Conservation (phyloP, 30 jellyfish, hydroid and myxozoan genomes). For the Pelagia noctiluca region DNA sequence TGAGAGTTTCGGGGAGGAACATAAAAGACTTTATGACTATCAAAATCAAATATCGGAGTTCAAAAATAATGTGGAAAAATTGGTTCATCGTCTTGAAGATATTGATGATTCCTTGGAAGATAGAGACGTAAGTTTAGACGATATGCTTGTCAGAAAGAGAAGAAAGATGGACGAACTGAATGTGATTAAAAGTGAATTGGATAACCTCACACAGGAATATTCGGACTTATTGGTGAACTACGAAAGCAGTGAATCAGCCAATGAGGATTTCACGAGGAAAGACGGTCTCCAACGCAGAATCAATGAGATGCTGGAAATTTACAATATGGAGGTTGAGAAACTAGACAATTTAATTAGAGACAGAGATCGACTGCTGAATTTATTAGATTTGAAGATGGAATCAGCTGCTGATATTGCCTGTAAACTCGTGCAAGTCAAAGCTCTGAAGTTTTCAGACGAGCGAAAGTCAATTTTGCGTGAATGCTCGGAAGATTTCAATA, state of each 20-base stretch:
- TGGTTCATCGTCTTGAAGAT: not conserved
- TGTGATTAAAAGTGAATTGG: not conserved
- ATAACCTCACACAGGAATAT: not conserved
- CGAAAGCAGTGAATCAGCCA: not conserved
- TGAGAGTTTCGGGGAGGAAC: slow-evolving; percentile 25
- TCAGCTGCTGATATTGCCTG: not conserved
- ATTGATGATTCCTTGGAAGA: not conserved
- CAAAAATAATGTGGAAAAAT: not conserved
- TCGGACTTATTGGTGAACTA: not conserved
- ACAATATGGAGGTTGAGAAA: not conserved
- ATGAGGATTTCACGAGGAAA: not conserved
- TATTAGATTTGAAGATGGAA: not conserved
- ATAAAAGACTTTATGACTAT: slow-evolving; percentile 2
- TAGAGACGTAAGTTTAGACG: not conserved
- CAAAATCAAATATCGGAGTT: not conserved
- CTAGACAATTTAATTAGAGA: not conserved
- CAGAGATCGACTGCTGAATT: not conserved
- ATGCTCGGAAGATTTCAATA: too few species aligned
- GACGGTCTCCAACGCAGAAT: not conserved
- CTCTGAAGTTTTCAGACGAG: not conserved
- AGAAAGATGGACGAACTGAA: not conserved
- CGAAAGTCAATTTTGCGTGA: too few species aligned
- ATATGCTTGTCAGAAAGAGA: not conserved
- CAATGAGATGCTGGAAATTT: not conserved
- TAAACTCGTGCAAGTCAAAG: not conserved